Conservation (phyloP, 2,113 vertebrate species). For the Pyxicephalus adspersus region DNA sequence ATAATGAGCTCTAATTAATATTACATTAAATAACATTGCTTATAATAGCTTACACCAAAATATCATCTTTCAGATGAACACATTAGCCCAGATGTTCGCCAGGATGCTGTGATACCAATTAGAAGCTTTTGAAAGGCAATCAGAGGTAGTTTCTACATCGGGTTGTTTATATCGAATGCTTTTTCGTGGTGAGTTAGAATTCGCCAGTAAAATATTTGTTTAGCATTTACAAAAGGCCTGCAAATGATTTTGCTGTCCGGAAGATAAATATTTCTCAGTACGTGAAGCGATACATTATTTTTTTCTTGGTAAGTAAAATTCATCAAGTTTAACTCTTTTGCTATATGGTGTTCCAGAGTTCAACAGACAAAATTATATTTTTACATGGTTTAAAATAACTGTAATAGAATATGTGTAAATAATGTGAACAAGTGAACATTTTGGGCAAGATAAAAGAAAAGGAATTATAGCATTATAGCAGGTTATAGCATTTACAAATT, state of each 20-base stretch:
- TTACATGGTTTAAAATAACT: slow-evolving; percentile 17
- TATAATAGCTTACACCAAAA: slow-evolving; percentile 67
- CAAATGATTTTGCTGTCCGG: slow-evolving; percentile 76
- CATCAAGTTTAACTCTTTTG: slow-evolving; percentile 67
- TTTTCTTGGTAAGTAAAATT: slow-evolving; percentile 66
- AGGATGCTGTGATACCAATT: slow-evolving; percentile 60
- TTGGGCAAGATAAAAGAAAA: background rate
- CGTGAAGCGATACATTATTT: slow-evolving; percentile 67
- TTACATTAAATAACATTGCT: slow-evolving; percentile 66
- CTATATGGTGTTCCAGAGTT: slow-evolving; percentile 66
- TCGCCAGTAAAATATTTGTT: slow-evolving; percentile 77
- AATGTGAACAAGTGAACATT: background rate
- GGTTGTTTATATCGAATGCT: slow-evolving; percentile 75
- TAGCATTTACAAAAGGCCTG: slow-evolving; percentile 72
- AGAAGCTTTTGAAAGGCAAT: slow-evolving; percentile 56
- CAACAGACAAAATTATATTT: slow-evolving; percentile 60
- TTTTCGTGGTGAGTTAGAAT: slow-evolving; percentile 72
- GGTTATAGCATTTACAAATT: too few relatives aligned
- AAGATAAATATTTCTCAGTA: slow-evolving; percentile 71
- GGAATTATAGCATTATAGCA: too few relatives aligned
- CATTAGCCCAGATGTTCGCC: slow-evolving; percentile 67
- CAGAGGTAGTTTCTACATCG: slow-evolving; percentile 66
- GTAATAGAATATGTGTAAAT: slow-evolving; percentile 14
- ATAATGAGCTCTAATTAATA: slow-evolving; percentile 62
- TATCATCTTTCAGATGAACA: slow-evolving; percentile 59